Conservation (phyloP, 1,140 invertebrate genomes). For the Philotrypesis tridentata region DNA sequence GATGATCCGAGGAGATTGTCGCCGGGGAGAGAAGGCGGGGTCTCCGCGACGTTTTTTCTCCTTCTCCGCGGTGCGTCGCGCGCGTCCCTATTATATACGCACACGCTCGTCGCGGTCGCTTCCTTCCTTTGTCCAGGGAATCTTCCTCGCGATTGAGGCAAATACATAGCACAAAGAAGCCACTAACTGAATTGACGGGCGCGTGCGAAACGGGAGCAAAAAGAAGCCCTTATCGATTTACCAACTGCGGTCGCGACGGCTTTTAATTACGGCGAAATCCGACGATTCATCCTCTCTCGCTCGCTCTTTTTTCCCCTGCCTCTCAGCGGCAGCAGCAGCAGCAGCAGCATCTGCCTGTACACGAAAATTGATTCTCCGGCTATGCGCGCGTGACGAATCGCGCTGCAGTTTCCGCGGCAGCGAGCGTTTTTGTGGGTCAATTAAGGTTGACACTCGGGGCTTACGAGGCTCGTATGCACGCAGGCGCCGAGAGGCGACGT, state of each 20-base stretch:
- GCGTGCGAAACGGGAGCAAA: not conserved
- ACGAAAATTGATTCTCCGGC: conserved; percentile 32
- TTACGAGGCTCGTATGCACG: too few species aligned
- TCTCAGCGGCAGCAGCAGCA: too few species aligned
- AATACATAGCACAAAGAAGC: too few species aligned
- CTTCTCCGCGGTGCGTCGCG: too few species aligned
- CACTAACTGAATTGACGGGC: not conserved
- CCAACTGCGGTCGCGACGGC: not conserved
- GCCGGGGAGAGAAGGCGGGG: not conserved
- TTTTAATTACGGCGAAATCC: conserved; percentile 40
- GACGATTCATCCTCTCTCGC: conserved; percentile 35
- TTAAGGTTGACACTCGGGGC: conserved; percentile 20
- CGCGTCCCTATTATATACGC: too few species aligned
- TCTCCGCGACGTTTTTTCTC: not conserved
- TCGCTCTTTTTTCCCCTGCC: conserved; percentile 5
- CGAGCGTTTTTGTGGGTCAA: conserved; percentile 14
- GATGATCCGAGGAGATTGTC: not conserved
- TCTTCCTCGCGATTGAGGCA: not conserved
- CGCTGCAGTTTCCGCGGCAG: not conserved
- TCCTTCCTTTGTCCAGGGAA: not conserved
- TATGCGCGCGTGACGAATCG: not conserved
- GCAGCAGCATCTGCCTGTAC: not conserved
- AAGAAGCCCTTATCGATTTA: not conserved
- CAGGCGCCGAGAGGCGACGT: too few species aligned
- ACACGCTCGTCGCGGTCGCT: not conserved